These are phyloP conservation scores for Maconellicoccus hirsutus DNA, from an alignment of 1,140 invertebrate genomes.

Conservation along the genomic window DNA sequence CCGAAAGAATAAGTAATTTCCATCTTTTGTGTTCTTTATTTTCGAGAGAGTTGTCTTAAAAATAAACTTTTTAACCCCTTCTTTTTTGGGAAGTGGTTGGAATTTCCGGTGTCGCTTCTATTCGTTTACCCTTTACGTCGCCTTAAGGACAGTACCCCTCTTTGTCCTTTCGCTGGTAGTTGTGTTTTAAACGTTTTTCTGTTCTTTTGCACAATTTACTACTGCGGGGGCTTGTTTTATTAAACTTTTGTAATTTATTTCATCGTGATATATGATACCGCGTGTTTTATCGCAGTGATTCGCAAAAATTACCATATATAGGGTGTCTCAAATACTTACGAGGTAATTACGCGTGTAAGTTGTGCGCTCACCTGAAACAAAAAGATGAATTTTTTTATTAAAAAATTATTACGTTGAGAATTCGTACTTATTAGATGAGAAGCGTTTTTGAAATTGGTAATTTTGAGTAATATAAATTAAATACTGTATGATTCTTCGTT, in stretches of 20 bases:
- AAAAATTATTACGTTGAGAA: too few species aligned
- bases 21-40: neutral
- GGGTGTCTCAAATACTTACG: too few species aligned
- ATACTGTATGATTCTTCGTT: too few species aligned
- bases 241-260: constrained; percentile 10
- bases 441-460: too few species aligned
- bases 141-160: neutral
- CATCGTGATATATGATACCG: constrained; percentile 7
- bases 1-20: constrained; percentile 9
- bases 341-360: too few species aligned
- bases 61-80: constrained; percentile 7
- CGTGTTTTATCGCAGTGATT: constrained; percentile 7
- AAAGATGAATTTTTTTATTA: too few species aligned
- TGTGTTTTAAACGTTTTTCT: constrained; percentile 5
- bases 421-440: too few species aligned
- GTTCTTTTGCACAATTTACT: neutral
- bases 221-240: constrained; percentile 7
- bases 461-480: too few species aligned
- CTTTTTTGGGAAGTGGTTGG: neutral
- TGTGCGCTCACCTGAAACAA: too few species aligned
- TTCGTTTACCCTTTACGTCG: neutral
- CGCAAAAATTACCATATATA: neutral
- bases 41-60: neutral
- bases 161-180: neutral
- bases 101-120: neutral